Percentiles rank a stretch among this genome's conserved stretches.
These are phyloP conservation scores for Ardeotis arabs DNA, from an alignment of 2,113 vertebrate genomes.

Conservation along the genomic window DNA sequence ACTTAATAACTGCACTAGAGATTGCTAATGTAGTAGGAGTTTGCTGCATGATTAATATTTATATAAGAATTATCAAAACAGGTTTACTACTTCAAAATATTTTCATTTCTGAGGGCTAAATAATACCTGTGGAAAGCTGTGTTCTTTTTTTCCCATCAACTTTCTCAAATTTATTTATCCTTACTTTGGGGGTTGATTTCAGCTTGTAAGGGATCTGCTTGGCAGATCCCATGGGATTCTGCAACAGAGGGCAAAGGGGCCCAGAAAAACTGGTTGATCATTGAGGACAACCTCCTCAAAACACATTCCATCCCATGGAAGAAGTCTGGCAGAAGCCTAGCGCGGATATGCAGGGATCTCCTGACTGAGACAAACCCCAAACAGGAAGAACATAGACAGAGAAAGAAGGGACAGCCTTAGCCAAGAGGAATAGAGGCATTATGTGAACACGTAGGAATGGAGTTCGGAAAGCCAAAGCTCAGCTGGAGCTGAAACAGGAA, in stretches of 20 bases:
- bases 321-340: not conserved
- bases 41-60: not conserved
- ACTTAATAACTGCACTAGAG: not conserved
- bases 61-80: not conserved
- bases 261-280: not conserved
- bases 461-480: not conserved
- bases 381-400: not conserved
- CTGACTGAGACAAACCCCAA: not conserved
- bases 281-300: not conserved
- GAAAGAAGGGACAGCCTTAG: not conserved
- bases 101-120: not conserved
- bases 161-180: not conserved
- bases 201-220: not conserved
- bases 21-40: not conserved
- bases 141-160: not conserved
- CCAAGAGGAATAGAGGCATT: not conserved
- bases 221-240: not conserved
- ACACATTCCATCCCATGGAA: not conserved
- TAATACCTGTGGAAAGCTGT: not conserved
- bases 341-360: not conserved
- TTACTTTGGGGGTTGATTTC: not conserved
- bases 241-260: not conserved
- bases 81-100: not conserved
- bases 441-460: fast-evolving
- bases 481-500: not conserved